Base-by-base conservation (phyloP, 1,140 invertebrate genomes). In the Listronotus oregonensis region DNA sequence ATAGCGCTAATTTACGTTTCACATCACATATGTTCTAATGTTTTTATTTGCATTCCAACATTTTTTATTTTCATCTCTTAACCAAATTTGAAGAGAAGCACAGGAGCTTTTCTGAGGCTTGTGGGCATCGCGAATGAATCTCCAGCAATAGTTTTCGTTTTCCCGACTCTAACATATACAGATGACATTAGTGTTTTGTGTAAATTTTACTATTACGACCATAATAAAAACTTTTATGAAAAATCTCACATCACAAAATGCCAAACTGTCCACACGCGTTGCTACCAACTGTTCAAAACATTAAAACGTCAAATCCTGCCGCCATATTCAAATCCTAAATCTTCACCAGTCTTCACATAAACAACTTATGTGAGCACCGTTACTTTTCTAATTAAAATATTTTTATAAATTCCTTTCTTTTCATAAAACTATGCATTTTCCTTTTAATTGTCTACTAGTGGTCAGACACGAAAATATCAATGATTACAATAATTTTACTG, bases 191-290 rank as follows among this genome's bases (percentile, higher is more conserved):
- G 73, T 71, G 61, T 64, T 71, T 71, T 58, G 65, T 71, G 46
- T 66, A 70, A 72, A 68, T 71, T 74, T 72, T 67, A 66, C 57
- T 68, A 66, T 59, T 73, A 71, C 55, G 61, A 70, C 68, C 69
- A 75, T 75, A 76, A 75, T 76, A 77, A 76, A 73, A 77, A 75
- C 70, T 75, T 74, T 75, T 76, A 74, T 68, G 70, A 73, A 78
- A 75, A 77, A 75, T 73, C 75, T 77, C 75, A 77, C 75, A 78
- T 76, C 75, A 79, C 76, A 78, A 77, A 79, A 79, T 79, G 76
- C 77, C 77, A 79, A 79, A 79, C 73, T 77, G 77, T 75, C 75
- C 74, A 75, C 73, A 76, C 72, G 73, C 77, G 75, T 76, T 78
- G 72, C 74, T 79, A 77, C 77, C 77, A 79, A 79, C 77, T 61